Evolutionary conservation across 2,888 invertebrate genomes (phyloP).

Genomic region (Isoperla grammatica): DNA sequence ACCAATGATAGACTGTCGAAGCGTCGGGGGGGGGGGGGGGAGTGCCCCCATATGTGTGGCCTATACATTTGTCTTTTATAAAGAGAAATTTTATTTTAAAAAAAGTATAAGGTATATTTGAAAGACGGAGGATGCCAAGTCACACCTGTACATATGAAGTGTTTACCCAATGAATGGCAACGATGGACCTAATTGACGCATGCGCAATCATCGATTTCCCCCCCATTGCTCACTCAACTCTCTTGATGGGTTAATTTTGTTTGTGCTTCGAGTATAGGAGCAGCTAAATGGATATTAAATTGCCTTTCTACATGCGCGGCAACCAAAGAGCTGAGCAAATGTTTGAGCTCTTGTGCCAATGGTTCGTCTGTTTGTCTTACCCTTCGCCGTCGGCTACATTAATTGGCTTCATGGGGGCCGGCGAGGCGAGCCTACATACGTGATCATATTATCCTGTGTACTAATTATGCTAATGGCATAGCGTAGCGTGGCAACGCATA

Average conservation of each 20-base stretch:
- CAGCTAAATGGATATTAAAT: slow-evolving; percentile 30
- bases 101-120: too few relatives aligned
- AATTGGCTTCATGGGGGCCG: neutral
- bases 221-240: slow-evolving; percentile 3
- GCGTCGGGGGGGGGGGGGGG: too few relatives aligned
- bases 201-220: too few relatives aligned
- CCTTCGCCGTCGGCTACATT: neutral
- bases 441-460: slow-evolving; percentile 22
- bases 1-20: too few relatives aligned
- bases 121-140: too few relatives aligned
- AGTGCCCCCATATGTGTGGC: too few relatives aligned
- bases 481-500: slow-evolving; percentile 2
- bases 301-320: slow-evolving; percentile 24
- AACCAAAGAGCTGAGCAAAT: slow-evolving; percentile 41
- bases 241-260: slow-evolving; percentile 15
- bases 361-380: slow-evolving; percentile 4
- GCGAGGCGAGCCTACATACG: neutral
- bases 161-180: too few relatives aligned
- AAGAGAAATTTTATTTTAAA: too few relatives aligned
- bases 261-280: slow-evolving; percentile 1
- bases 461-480: slow-evolving; percentile 25
- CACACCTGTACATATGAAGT: too few relatives aligned
- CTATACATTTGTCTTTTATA: too few relatives aligned
- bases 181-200: too few relatives aligned
- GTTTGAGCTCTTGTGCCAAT: slow-evolving; percentile 38